phyloP scores from a whole-genome alignment of 2,888 invertebrate species.

The Leptinotarsa peninsularis region DNA sequence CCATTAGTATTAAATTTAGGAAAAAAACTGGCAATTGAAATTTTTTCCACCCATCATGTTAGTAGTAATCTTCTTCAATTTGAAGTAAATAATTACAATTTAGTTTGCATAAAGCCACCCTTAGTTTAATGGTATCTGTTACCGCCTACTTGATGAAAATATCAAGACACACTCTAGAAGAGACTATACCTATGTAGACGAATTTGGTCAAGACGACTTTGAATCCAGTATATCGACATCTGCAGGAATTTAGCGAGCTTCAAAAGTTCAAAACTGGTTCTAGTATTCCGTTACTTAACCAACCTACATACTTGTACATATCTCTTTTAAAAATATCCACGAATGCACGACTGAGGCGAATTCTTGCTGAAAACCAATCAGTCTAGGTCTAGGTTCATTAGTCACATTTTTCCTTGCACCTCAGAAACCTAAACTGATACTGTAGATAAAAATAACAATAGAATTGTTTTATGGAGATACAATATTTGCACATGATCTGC shows the following conservation, averaged over 20 bases:
- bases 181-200: background rate
- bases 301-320: slow-evolving; percentile 32
- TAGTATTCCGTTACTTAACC: slow-evolving; percentile 40
- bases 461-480: background rate
- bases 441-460: no score
- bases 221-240: slow-evolving; percentile 25
- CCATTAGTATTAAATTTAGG: no score
- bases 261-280: slow-evolving; percentile 43
- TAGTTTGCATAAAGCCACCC: no score
- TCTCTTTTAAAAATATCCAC: slow-evolving; percentile 24
- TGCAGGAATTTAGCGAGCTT: slow-evolving; percentile 31
- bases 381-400: slow-evolving; percentile 15
- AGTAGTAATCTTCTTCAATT: no score
- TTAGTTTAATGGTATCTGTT: no score
- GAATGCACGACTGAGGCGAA: slow-evolving; percentile 11
- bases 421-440: background rate
- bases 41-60: no score
- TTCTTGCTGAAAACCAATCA: slow-evolving; percentile 9
- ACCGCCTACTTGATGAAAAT: slow-evolving; percentile 7
- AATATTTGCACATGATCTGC: slow-evolving; percentile 7
- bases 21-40: no score
- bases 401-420: slow-evolving; percentile 25
- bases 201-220: slow-evolving; percentile 36
- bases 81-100: no score
- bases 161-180: background rate